Evolutionary conservation across 2,113 vertebrate genomes (phyloP), one percentile per base, ranked within the genome.

Genomic region (Thermophis baileyi): DNA sequence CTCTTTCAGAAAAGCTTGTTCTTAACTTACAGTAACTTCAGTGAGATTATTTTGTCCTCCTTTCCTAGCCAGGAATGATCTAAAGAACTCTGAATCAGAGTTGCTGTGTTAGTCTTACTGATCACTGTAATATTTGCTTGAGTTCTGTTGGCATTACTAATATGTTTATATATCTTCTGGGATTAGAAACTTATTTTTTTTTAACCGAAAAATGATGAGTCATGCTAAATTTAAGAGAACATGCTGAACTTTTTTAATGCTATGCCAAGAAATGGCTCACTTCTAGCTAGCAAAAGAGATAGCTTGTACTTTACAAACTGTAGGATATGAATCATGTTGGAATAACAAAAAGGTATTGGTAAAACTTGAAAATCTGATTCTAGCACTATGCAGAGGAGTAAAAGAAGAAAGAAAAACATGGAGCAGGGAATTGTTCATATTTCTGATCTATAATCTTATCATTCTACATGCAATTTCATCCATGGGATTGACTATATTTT

Each of bases 201-300:
- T 92, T 90, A 89, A 95, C 93, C 81, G 87, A 6, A 94, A 54
- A 90, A 3, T 87, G 6, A 49, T 96, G 95, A 96, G 86, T 95
- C 93, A 95, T 81, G 27, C 57, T 90, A 30, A 89, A 49, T 44
- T 27, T 0, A 95, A 93, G 6, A 96, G 94, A 87, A 96, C 95
- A 94, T 35, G 90, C 46, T 96, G 96, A 96, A 92, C 95, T 85
- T 94, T 51, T 90, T 54, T 40, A 74, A 93, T 90, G 88, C 47
- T 0, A 0, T n/a, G 93, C 85, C 91, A 87, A 91, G 51, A 95
- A 95, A 95, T 20, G 51, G 51, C n/a, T 96, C 94, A 87, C 0
- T 0, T 24, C 49, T 95, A 94, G 88, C 46, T 92, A 94, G 90
- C 94, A 3, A 94, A 50, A 88, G 20, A 46, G 51, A 89, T 47